Evolutionary conservation across 2,113 vertebrate genomes (phyloP), one percentile per base, ranked within the genome.

Genomic region (Saccopteryx bilineata): DNA sequence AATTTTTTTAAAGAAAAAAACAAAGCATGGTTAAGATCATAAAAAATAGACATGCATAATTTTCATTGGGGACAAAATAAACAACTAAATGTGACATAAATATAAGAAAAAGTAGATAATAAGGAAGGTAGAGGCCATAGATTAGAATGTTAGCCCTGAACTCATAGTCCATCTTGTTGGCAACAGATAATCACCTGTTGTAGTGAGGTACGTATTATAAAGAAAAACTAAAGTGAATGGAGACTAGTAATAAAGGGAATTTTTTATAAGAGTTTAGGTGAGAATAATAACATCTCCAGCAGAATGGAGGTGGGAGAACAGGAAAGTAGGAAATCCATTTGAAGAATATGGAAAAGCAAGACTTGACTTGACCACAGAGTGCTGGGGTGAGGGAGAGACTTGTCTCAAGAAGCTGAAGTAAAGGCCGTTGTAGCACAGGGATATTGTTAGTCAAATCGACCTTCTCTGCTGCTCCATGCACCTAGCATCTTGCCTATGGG

Each of bases 171-270:
- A 79, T 81, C 28, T 18, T 71, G 8, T 65, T 80, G 65, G 21
- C 28, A 80, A 84, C 14, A 92, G 60, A 78, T 89, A 71, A 72
- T 56, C 54, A 95, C 48, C 48, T 71, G 52, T 31, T 58, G 33
- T 31, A 63, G 5, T 46, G 9, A 78, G 2, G 39, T 54, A 66
- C 2, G 17, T 66, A 81, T 86, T 66, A 88, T 33, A 10, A 65
- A 81, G 71, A 95, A 63, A 26, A 78, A 92, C 72, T 92, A 72
- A 96, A 78, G 68, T 50, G 26, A 50, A 26, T 48, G 61, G 23
- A 79, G 4, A 21, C 19, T 92, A 9, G 13, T 50, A 79, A 39
- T 52, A 82, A 81, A 91, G 0, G 23, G 31, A 52, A 10, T 52
- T 23, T 61, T 96, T 31, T 28, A 72, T 46, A 48, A 54, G 17